Base-by-base conservation (phyloP, 1,140 invertebrate species). In the Teleogryllus occipitalis region DNA sequence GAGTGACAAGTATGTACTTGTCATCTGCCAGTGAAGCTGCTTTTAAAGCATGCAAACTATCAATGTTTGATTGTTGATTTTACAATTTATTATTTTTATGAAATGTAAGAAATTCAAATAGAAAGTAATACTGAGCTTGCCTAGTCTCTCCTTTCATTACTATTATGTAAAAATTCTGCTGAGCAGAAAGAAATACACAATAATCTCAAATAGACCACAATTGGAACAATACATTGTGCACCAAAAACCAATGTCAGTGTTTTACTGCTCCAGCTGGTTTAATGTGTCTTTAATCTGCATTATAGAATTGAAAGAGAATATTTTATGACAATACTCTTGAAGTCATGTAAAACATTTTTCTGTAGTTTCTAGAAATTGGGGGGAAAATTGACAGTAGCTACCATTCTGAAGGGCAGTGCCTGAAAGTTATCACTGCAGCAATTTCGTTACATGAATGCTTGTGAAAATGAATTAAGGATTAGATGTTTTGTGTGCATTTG, bases 301-400 rank as follows among this genome's bases (percentile, higher is more conserved):
- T 18, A 65, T 65, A 65, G 54, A 65, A 65, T 65, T 65, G 54
- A 65, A 65, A 65, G 18, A 65, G 54, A 18, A 65, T 65, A 65
- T 65, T 65, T 65, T 65, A 65, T 65, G 54, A 65, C 54, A 65
- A 65, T 65, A 65, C 54, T 65, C 54, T 65, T 18, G 54, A 65
- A 65, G 27, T 65, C 54, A 65, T 65, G 54, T 65, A 65, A 65
- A 10, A 65, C 54, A 65, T 65, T 65, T 65, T 18, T 65, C 54
- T 18, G 18, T 65, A 65, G 54, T 18, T 65, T 2, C 10, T 65
- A 65, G 54, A 65, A 65, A 65, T 65, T 1, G 10, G 10, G 7
- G 10, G 27, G 27, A 7, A 7, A 65, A 65, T 14, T 14, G 54
- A 1, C 54, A 65, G 54, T 65, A 65, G 54, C 18, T 65, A 65